Conservation (phyloP, 2,113 vertebrate species). For the Hippocampus comes region DNA sequence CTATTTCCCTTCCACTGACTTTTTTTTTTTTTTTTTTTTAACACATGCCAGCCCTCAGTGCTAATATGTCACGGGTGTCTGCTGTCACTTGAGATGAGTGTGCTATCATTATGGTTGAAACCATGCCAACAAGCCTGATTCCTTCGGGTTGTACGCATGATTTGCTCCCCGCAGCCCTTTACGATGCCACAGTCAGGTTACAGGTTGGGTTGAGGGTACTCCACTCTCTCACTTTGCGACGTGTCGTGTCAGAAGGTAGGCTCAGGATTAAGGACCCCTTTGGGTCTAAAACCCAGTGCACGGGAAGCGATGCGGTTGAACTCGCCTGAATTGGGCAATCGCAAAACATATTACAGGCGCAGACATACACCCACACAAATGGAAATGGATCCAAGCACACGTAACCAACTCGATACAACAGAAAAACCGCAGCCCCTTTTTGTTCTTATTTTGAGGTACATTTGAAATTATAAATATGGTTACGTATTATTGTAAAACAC, state of each 20-base stretch:
- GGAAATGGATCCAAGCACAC: no score
- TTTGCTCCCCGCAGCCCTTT: no score
- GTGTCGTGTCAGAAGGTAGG: background rate
- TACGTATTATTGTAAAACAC: no score
- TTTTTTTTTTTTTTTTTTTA: slow-evolving; percentile 2
- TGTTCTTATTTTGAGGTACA: no score
- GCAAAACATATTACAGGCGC: no score
- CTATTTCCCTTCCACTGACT: background rate
- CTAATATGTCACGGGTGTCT: slow-evolving; percentile 7
- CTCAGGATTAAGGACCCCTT: background rate
- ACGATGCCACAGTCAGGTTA: background rate
- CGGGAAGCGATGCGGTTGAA: no score
- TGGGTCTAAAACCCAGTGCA: background rate
- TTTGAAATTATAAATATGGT: no score
- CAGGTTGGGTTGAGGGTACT: background rate
- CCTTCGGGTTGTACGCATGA: background rate
- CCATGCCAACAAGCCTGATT: background rate
- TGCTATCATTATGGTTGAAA: background rate
- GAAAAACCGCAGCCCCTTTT: no score
- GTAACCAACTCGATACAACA: no score
- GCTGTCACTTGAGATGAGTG: background rate
- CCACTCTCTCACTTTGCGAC: background rate
- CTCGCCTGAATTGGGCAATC: no score
- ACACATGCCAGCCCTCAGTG: background rate
- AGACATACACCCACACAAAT: no score